Evolutionary conservation across 2,888 invertebrate species (phyloP).

Genomic region (Xestia c-nigrum): DNA sequence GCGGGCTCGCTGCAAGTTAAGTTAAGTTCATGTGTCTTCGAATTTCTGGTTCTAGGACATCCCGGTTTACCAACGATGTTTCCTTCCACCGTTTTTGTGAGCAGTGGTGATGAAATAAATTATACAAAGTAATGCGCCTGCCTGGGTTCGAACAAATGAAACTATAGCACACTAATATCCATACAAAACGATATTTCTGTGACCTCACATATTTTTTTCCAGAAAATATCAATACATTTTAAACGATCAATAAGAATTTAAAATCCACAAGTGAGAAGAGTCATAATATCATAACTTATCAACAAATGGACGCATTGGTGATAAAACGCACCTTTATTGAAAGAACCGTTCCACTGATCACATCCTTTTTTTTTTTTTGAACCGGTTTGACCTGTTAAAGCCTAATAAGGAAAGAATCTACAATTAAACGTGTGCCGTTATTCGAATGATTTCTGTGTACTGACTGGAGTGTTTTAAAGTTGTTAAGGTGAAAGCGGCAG

Average conservation of each 20-base stretch:
- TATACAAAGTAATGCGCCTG: no score
- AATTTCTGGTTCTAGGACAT: background rate
- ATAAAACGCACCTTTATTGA: slow-evolving; percentile 13
- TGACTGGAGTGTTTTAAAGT: background rate
- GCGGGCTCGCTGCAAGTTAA: background rate
- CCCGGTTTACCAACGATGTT: background rate
- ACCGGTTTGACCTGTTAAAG: slow-evolving; percentile 29
- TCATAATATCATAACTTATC: slow-evolving; percentile 23
- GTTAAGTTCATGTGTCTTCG: background rate
- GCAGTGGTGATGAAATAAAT: no score
- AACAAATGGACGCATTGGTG: slow-evolving; percentile 16
- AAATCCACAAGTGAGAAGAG: background rate
- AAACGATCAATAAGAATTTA: slow-evolving; percentile 11
- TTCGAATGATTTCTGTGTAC: slow-evolving; percentile 15
- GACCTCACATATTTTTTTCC: background rate
- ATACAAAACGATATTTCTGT: background rate
- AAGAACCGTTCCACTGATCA: slow-evolving; percentile 7
- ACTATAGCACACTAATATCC: background rate
- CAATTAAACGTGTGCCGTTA: slow-evolving; percentile 43
- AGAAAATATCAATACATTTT: slow-evolving; percentile 1
- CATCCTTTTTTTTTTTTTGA: slow-evolving; percentile 17
- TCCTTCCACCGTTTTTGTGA: background rate
- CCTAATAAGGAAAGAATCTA: slow-evolving; percentile 16
- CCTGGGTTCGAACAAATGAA: no score
- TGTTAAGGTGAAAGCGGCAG: no score